phyloP scores from a whole-genome alignment of 2,797 vertebrate genomes.

The Hippoglossus hippoglossus region DNA sequence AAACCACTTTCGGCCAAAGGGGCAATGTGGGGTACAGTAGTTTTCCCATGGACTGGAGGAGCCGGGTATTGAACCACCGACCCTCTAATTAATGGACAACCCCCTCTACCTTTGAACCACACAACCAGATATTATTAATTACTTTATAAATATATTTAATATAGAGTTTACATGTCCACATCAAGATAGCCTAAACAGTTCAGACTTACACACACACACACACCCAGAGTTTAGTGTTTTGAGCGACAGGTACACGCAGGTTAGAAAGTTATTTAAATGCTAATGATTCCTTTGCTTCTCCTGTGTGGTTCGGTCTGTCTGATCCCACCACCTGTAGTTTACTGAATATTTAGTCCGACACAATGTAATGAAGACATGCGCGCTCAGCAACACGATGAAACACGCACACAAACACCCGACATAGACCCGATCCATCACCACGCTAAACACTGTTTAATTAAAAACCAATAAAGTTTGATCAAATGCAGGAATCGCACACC shows the following conservation, averaged over 20 bases:
- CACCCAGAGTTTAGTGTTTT: slow-evolving; percentile 44
- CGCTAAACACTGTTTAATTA: slow-evolving; percentile 71
- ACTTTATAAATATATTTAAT: neutral
- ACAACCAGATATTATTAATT: too few species aligned
- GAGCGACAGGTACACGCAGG: slow-evolving; percentile 24
- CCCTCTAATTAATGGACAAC: too few species aligned
- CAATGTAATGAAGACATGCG: slow-evolving; percentile 49
- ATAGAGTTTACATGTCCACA: neutral
- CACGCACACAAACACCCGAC: slow-evolving; percentile 31
- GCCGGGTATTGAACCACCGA: too few species aligned
- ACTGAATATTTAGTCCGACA: slow-evolving; percentile 65
- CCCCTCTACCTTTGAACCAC: too few species aligned
- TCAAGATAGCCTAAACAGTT: neutral
- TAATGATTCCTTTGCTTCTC: slow-evolving; percentile 76
- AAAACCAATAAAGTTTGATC: slow-evolving; percentile 72
- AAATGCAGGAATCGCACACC: slow-evolving; percentile 54
- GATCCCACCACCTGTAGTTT: slow-evolving; percentile 79
- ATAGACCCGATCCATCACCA: slow-evolving; percentile 33
- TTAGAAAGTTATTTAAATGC: slow-evolving; percentile 80
- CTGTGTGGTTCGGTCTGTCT: slow-evolving; percentile 74
- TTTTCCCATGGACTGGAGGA: too few species aligned
- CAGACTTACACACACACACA: slow-evolving; percentile 5
- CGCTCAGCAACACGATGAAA: slow-evolving; percentile 2
- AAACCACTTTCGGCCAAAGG: too few species aligned
- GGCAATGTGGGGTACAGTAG: too few species aligned